phyloP scores from a whole-genome alignment of 1,140 invertebrate species.

The Zaprionus ornatus region DNA sequence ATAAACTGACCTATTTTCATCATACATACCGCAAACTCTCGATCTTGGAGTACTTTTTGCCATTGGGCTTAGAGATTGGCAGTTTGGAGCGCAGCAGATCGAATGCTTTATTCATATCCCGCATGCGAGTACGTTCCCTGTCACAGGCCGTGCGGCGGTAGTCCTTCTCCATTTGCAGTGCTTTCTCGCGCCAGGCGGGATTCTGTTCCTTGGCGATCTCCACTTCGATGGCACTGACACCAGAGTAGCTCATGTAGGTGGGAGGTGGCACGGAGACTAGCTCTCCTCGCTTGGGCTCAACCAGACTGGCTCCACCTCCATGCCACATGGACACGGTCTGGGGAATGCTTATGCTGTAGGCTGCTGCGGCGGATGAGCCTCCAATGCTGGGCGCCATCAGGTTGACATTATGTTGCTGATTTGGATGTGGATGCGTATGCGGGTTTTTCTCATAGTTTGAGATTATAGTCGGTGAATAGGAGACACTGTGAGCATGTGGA shows the following conservation, averaged over 20 bases:
- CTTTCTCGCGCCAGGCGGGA: constrained; percentile 85
- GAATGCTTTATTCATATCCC: constrained; percentile 94
- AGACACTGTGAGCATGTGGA: constrained; percentile 26
- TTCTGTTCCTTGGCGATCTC: constrained; percentile 83
- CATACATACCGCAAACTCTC: constrained; percentile 89
- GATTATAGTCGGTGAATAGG: constrained; percentile 53
- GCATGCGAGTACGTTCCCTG: constrained; percentile 92
- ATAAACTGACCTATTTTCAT: neutral
- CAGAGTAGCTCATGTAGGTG: constrained; percentile 68
- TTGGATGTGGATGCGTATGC: neutral
- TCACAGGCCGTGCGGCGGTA: constrained; percentile 89
- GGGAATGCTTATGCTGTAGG: constrained; percentile 63
- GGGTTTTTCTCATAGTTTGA: constrained; percentile 54
- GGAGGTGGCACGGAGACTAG: constrained; percentile 69
- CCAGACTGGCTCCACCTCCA: constrained; percentile 6
- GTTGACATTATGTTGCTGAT: constrained; percentile 27
- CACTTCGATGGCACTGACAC: constrained; percentile 66
- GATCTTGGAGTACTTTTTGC: constrained; percentile 95
- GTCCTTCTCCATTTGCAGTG: constrained; percentile 86
- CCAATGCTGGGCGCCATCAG: constrained; percentile 35
- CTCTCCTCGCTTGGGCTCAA: constrained; percentile 53
- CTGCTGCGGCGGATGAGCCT: neutral
- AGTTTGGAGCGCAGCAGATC: constrained; percentile 91
- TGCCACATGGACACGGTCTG: constrained; percentile 76
- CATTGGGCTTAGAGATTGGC: constrained; percentile 91